Conservation (phyloP, 1,140 invertebrate genomes). For the Heliothis virescens region DNA sequence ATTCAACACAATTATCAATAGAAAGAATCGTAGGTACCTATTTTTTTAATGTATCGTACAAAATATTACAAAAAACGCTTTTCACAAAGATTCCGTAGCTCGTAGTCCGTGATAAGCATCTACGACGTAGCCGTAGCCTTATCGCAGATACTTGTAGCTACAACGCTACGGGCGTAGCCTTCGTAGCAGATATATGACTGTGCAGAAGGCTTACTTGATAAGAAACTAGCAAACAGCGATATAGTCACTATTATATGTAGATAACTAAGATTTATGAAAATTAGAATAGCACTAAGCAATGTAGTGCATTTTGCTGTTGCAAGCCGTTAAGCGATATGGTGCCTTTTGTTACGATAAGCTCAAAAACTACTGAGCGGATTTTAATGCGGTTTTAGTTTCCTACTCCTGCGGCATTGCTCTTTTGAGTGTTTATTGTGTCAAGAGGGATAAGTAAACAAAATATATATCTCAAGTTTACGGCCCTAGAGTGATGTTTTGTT, state of each 20-base stretch:
- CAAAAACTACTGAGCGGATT: too few relatives aligned
- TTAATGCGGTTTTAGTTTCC: too few relatives aligned
- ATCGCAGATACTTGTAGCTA: conserved; percentile 6
- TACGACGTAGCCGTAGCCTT: conserved; percentile 19
- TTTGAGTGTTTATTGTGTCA: not conserved
- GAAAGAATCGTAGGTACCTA: not conserved
- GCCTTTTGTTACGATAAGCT: too few relatives aligned
- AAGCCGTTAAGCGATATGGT: too few relatives aligned
- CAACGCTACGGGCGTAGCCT: conserved; percentile 14
- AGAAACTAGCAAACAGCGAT: not conserved
- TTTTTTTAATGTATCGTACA: not conserved
- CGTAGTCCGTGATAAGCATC: conserved; percentile 9
- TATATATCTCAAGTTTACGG: conserved; percentile 26
- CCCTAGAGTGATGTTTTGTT: conserved; percentile 27
- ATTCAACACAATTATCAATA: too few relatives aligned
- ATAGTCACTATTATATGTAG: not conserved
- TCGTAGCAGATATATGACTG: conserved; percentile 16
- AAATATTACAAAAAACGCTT: conserved; percentile 18
- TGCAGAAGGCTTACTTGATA: conserved; percentile 19
- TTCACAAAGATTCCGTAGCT: not conserved
- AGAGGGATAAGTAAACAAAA: conserved; percentile 11
- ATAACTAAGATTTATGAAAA: conserved; percentile 5
- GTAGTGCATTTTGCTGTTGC: not conserved
- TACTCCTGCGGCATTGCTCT: not conserved
- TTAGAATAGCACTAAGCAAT: not conserved